phyloP scores from a whole-genome alignment of 2,113 vertebrate species.

The Formicarius rufipectus region DNA sequence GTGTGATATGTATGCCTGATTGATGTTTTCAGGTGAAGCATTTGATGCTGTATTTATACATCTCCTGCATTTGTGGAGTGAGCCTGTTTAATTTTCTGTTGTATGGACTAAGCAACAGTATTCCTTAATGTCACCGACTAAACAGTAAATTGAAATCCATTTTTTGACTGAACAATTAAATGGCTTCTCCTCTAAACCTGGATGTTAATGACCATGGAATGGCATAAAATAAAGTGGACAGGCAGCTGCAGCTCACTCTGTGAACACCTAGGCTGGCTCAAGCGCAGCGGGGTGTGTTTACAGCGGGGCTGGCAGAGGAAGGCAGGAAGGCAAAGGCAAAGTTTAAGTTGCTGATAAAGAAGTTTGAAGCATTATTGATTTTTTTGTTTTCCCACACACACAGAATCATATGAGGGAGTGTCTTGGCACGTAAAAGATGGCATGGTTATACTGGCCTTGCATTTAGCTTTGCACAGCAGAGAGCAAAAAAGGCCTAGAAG shows the following conservation, averaged over 20 bases:
- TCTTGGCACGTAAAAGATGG: not conserved
- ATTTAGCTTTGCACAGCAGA: not conserved
- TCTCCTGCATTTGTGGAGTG: not conserved
- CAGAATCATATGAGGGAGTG: not conserved
- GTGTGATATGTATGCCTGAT: not conserved
- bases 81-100: not conserved
- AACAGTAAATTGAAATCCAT: not conserved
- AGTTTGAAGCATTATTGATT: not conserved
- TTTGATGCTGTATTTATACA: not conserved
- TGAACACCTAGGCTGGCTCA: not conserved
- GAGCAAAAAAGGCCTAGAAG: not conserved
- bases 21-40: not conserved
- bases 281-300: not conserved
- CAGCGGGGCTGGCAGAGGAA: not conserved
- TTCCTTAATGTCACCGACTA: not conserved
- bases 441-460: not conserved
- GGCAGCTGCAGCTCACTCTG: not conserved
- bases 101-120: not conserved
- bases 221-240: not conserved
- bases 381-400: not conserved
- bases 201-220: not conserved
- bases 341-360: not conserved
- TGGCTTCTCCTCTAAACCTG: not conserved
- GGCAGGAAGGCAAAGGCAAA: not conserved
- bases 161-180: not conserved